Percentiles rank a stretch among this genome's conserved stretches.
phyloP scores from a whole-genome alignment of 2,888 invertebrate species.

The Aquatica leii region DNA sequence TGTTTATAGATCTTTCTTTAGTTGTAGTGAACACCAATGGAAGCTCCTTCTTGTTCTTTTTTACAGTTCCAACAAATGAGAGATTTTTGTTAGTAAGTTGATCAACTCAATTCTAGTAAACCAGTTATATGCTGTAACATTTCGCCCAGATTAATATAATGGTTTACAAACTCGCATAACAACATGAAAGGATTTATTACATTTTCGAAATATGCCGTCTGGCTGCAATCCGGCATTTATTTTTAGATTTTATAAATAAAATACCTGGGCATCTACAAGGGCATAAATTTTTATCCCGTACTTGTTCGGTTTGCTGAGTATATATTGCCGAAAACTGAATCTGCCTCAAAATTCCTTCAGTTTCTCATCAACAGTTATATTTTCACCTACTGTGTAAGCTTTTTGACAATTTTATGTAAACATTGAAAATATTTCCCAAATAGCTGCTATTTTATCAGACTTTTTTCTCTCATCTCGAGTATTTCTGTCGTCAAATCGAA shows the following conservation, averaged over 20 bases:
- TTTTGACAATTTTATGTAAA: not conserved
- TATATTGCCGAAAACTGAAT: not conserved
- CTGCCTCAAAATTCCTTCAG: not conserved
- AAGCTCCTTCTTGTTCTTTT: conserved; percentile 37
- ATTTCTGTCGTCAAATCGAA: conserved; percentile 70
- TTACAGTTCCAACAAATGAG: conserved; percentile 38
- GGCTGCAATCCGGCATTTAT: no score
- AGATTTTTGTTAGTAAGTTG: conserved; percentile 31
- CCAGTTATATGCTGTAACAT: conserved; percentile 38
- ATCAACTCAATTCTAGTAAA: conserved; percentile 40
- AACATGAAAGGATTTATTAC: no score
- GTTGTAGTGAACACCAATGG: conserved; percentile 33
- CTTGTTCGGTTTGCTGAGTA: not conserved
- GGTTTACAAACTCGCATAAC: no score
- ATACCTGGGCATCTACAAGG: no score
- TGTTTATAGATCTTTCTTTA: conserved; percentile 20
- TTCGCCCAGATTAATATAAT: conserved; percentile 14
- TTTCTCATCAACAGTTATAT: not conserved
- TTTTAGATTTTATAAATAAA: no score
- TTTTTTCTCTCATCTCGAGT: conserved; percentile 57
- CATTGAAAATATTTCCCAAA: conserved; percentile 13
- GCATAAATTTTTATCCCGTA: no score
- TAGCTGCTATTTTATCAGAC: not conserved
- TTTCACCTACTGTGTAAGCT: not conserved
- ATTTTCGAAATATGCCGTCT: no score